Base-by-base conservation (phyloP, 1,140 invertebrate genomes). In the Drosophila kohkoa region DNA sequence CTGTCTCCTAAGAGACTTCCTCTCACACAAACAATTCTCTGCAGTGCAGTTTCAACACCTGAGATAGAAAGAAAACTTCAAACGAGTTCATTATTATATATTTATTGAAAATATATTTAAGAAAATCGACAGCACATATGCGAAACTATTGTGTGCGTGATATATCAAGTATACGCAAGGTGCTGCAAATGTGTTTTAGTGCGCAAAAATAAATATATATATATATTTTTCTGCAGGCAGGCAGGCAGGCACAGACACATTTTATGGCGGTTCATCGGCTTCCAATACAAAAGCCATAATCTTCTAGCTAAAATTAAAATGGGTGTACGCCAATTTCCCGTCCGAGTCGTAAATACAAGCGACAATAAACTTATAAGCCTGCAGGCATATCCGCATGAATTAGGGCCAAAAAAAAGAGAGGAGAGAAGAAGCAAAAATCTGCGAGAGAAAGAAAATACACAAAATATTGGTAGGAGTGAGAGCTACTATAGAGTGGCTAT, bases 291-390 rank as follows among this genome's bases (percentile, higher is more conserved):
- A 87, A 77, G 87, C 82, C 78, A 88, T 87, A 88, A 87, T 88
- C 87, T 87, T 74, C 79, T 81, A 74, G 83, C 80, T 77, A 82
- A 87, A 82, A 87, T 73, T 81, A 82, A 83, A 88, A 80, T 87
- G 77, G 76, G 79, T 88, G 76, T 88, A 77, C 82, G 82, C 83
- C 82, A 88, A 88, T 87, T 88, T 87, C 83, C 65, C 32, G 83
- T 78, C 69, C 80, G 77, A 88, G 83, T 87, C 83, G 79, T 87
- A 87, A 88, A 87, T 87, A 80, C 66, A 77, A 86, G 69, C 82
- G 77, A 68, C 75, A 88, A 87, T 88, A 87, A 88, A 87, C 82
- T 87, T 82, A 88, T 88, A 87, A 87, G 82, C 80, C 70, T 66
- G 64, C 73, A 68, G 79, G 75, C 79, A 66, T 77, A 79, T 73